Evolutionary conservation across 1,140 invertebrate species (phyloP).

Genomic region (Saccostrea cuccullata): DNA sequence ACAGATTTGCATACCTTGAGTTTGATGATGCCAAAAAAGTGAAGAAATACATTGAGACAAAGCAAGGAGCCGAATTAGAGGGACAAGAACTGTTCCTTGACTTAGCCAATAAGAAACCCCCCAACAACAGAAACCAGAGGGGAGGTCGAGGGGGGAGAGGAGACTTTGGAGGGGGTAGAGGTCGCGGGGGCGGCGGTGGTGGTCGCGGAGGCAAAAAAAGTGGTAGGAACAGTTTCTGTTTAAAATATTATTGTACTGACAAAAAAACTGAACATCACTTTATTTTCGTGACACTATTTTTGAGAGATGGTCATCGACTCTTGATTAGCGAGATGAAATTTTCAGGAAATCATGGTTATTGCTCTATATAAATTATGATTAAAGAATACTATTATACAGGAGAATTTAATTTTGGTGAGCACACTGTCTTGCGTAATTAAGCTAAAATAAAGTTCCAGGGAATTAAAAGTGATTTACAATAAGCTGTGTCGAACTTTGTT

Average conservation of each 20-base stretch:
- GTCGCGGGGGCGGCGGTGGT: background rate
- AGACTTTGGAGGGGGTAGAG: conserved; percentile 6
- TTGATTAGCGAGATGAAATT: no score
- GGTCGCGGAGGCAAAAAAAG: background rate
- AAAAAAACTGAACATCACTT: no score
- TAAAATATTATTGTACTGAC: background rate
- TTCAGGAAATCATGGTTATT: no score
- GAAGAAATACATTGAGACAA: conserved; percentile 65
- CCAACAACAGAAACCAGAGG: conserved; percentile 52
- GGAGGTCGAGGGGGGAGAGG: conserved; percentile 42
- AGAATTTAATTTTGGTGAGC: no score
- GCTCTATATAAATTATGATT: no score
- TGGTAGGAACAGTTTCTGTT: background rate
- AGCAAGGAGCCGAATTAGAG: conserved; percentile 70
- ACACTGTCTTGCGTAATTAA: no score
- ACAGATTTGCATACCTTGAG: conserved; percentile 73
- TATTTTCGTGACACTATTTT: no score
- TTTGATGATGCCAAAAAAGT: conserved; percentile 66
- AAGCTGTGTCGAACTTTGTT: no score
- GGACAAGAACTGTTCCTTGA: conserved; percentile 71
- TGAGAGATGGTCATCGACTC: no score
- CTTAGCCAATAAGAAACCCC: conserved; percentile 57
- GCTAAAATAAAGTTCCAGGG: no score
- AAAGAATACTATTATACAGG: no score
- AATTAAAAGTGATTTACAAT: no score